Percentiles rank a stretch among this genome's conserved stretches.
phyloP scores from a whole-genome alignment of 2,888 invertebrate genomes.

The Pemphredon lugubris region DNA sequence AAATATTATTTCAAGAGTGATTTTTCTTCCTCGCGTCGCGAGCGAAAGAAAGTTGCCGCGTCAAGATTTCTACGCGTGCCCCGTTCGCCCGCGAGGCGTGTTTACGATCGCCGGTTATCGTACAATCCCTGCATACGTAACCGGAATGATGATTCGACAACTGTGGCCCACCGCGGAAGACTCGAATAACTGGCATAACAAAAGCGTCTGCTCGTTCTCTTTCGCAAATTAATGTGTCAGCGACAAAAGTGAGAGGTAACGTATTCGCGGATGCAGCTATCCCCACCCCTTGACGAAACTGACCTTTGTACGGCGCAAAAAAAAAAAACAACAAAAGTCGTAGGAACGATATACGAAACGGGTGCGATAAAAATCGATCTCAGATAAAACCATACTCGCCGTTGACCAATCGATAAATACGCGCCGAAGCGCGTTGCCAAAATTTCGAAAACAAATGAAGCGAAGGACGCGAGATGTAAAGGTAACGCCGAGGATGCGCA shows the following conservation, averaged over 20 bases:
- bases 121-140: slow-evolving; percentile 18
- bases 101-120: slow-evolving; percentile 33
- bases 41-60: slow-evolving; percentile 33
- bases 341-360: no score
- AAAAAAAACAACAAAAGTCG: no score
- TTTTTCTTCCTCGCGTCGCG: slow-evolving; percentile 28
- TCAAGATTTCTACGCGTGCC: slow-evolving; percentile 29
- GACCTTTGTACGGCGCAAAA: no score
- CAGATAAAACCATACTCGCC: no score
- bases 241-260: background rate
- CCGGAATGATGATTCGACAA: slow-evolving; percentile 37
- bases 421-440: no score
- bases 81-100: slow-evolving; percentile 13
- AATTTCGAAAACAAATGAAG: background rate
- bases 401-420: no score
- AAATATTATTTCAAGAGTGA: slow-evolving; percentile 7
- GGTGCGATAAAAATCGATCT: no score
- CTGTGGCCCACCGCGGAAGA: slow-evolving; percentile 10
- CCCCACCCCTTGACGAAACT: no score
- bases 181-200: slow-evolving; percentile 23
- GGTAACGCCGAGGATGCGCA: slow-evolving; percentile 12
- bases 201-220: background rate
- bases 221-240: background rate
- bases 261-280: background rate
- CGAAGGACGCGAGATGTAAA: background rate